Evolutionary conservation across 2,797 vertebrate genomes (phyloP).

Genomic region (Natrix natrix): DNA sequence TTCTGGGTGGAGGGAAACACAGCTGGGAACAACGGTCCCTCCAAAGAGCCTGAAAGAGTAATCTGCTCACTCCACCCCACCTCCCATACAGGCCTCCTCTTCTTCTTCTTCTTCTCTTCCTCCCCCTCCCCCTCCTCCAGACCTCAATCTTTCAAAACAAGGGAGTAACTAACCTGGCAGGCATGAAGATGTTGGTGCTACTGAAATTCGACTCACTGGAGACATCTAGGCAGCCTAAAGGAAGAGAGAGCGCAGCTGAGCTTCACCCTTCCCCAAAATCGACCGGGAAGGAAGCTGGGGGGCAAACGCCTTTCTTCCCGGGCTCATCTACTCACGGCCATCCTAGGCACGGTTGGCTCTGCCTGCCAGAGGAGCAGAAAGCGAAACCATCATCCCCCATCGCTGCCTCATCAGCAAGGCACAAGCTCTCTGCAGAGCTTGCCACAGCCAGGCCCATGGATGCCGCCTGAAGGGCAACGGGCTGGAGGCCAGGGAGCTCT

Average conservation of each 20-base stretch:
- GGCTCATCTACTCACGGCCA: background rate
- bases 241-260: background rate
- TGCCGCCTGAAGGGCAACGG: background rate
- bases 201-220: conserved; percentile 64
- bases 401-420: background rate
- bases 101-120: background rate
- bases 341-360: background rate
- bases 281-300: background rate
- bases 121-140: background rate
- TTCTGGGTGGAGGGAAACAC: background rate
- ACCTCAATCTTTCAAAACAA: background rate
- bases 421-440: background rate
- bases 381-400: background rate
- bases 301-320: background rate
- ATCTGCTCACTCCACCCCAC: background rate
- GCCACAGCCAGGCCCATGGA: background rate
- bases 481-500: background rate
- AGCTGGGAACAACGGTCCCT: background rate
- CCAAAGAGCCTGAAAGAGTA: background rate
- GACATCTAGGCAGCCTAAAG: conserved; percentile 61
- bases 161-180: conserved; percentile 56
- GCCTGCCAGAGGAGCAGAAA: background rate
- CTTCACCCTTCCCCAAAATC: background rate
- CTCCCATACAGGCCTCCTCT: background rate
- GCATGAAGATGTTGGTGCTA: conserved; percentile 55